Percentiles rank a stretch among this genome's conserved stretches.
Evolutionary conservation across 2,888 invertebrate species (phyloP).

Genomic region (Polia nebulosa): DNA sequence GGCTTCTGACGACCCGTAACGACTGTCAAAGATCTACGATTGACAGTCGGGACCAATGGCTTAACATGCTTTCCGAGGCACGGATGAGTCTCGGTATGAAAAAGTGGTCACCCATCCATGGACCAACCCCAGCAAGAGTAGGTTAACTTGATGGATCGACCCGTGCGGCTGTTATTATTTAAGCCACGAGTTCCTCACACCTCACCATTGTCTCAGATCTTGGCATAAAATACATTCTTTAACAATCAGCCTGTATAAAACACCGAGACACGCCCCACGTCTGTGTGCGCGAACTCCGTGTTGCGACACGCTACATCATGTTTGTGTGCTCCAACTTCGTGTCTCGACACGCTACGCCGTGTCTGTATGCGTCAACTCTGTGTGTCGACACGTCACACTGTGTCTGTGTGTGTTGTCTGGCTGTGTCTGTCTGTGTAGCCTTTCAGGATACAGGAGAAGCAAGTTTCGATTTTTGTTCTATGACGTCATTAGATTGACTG

Average conservation of each 20-base stretch:
- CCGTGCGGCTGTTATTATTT: background rate
- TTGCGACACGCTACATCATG: background rate
- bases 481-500: slow-evolving; percentile 38
- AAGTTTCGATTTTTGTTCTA: slow-evolving; percentile 47
- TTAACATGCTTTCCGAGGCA: too few relatives aligned
- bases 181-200: background rate
- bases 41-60: too few relatives aligned
- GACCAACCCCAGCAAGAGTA: background rate
- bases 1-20: too few relatives aligned
- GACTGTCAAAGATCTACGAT: too few relatives aligned
- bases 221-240: too few relatives aligned
- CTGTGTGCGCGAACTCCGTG: slow-evolving; percentile 35
- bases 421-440: slow-evolving; percentile 48
- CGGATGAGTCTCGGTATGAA: too few relatives aligned
- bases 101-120: too few relatives aligned
- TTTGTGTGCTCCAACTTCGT: slow-evolving; percentile 46
- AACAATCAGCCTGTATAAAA: slow-evolving; percentile 8
- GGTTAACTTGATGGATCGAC: background rate
- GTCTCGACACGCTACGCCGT: background rate
- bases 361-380: slow-evolving; percentile 31
- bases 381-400: slow-evolving; percentile 8
- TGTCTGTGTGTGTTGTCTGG: slow-evolving; percentile 64
- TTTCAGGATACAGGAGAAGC: slow-evolving; percentile 61
- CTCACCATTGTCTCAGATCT: background rate
- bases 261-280: slow-evolving; percentile 18